Evolutionary conservation across 2,113 vertebrate genomes (phyloP).

Genomic region (Climacteris rufus): DNA sequence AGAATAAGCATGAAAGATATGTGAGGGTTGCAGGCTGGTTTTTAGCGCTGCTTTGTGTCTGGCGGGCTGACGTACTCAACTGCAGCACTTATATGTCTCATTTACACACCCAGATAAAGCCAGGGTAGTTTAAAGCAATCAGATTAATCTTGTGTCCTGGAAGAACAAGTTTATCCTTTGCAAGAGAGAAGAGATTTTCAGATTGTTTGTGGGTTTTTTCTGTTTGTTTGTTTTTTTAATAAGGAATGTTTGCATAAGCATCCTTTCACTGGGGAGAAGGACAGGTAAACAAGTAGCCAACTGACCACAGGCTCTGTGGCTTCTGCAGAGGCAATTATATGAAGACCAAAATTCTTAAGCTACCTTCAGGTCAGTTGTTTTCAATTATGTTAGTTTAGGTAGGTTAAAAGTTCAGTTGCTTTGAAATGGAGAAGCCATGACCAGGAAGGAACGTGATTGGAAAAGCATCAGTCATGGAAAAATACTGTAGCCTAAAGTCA

Average conservation of each 20-base stretch:
- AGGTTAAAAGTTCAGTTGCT: not conserved
- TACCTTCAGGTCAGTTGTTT: not conserved
- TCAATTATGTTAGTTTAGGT: not conserved
- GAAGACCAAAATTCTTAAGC: not conserved
- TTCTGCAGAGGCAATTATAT: not conserved
- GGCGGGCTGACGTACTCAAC: not conserved
- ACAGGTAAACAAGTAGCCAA: not conserved
- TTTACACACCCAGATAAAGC: not conserved
- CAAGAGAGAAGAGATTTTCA: not conserved
- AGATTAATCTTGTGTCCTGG: not conserved
- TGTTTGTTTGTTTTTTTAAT: not conserved
- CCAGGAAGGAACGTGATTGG: not conserved
- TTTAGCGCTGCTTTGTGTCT: not conserved
- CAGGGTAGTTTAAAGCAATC: constrained; percentile 1
- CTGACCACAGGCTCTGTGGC: not conserved
- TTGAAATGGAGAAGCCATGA: not conserved
- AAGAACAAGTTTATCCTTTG: not conserved
- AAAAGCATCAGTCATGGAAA: not conserved
- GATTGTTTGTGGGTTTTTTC: not conserved
- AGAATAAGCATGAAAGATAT: not conserved
- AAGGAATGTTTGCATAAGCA: not conserved
- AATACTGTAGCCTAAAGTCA: not conserved
- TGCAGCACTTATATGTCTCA: constrained; percentile 14
- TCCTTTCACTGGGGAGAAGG: not conserved
- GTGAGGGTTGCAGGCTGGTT: not conserved